Base-by-base conservation (phyloP, 1,140 invertebrate genomes). In the Neodiprion fabricii region DNA sequence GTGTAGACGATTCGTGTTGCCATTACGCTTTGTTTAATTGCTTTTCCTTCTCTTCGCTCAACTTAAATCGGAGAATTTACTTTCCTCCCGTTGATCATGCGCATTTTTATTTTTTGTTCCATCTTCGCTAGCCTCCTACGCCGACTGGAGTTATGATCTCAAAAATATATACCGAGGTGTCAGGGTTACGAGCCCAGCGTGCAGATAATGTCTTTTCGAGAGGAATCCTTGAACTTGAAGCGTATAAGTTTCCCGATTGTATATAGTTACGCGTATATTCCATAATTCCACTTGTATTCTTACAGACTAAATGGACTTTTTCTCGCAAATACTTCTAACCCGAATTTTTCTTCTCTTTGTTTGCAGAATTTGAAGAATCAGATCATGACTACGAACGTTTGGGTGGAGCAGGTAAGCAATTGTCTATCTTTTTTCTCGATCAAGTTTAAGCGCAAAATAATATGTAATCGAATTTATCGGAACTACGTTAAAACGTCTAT, bases 371-470 rank as follows among this genome's bases (percentile, higher is more conserved):
- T 97, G 89, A 97, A 96, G 88, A 97, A 96, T 90, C 97, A 98
- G 92, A 97, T 98, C 83, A 98, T 98, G 96, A 98, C 96, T 82
- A 97, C 96, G 82, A 98, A 98, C 89, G 95, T 98, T 77, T 98
- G 97, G 97, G 94, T 98, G 79, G 95, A 97, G 90, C 97, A 98
- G 93, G 96, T 97, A 89, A 94, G 91, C 87, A 78, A 7, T 68
- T 40, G 61, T 70, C 69, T 65, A 48, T 17, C 61, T 14, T 17
- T 7, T 7, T 65, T 65, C 61, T 65, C 61, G 7, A 65, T 5
- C 12, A 40, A 40, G 28, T 5, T 40, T 40, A 40, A 40, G 28
- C 2, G 28, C 28, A 40, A 40, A 40, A 40, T 40, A 40, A 40
- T 40, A 1, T 40, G 1, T 40, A 5, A 40, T 40, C 28, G 28